Evolutionary conservation across 2,797 vertebrate species (phyloP), one percentile per base, ranked within the genome.

Genomic region (Poeciliopsis paucimaculata): DNA sequence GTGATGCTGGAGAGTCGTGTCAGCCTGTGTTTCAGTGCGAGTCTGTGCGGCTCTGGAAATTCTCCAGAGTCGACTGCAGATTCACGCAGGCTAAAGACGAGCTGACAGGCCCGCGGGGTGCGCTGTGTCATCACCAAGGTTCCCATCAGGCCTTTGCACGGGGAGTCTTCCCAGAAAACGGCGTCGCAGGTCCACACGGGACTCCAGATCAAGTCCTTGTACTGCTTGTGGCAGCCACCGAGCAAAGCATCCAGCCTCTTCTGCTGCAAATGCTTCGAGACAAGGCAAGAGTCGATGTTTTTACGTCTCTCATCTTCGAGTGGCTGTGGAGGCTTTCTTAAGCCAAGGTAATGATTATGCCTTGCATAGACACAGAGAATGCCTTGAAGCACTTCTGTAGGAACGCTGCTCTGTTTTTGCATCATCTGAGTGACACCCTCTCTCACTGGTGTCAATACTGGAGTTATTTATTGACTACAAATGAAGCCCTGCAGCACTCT

Each of bases 21-120:
- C 89, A 85, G 83, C 90, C 83, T 62, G 82, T 34, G 83, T 86
- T 7, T 9, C 84, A 84, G 87, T 91, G 91, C 82, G 86, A 91
- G 89, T 90, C 89, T 84, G 82, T 34, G 87, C 73, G 13, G 80
- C 88, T 66, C 87, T 34, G 15, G 86, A 89, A 81, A 82, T 86
- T 81, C 82, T 88, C 82, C 73, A 71, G 82, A 89, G 90, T 82
- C 1, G 77, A 92, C 82, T 77, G 83, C 87, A 88, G 91, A 91
- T 92, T 90, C 82, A 85, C 90, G 92, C 86, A 20, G 80, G 83
- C 45, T 76, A 72, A 57, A 84, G 86, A 88, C 3, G 84, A 84
- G 88, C 87, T 90, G 91, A 93, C 83, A 88, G 89, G 91, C 94
- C 90, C 77, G 84, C 83, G 77, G 94, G 93, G 93, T 80, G 81